Evolutionary conservation across 2,113 vertebrate species (phyloP).

Genomic region (Semnornis frantzii): DNA sequence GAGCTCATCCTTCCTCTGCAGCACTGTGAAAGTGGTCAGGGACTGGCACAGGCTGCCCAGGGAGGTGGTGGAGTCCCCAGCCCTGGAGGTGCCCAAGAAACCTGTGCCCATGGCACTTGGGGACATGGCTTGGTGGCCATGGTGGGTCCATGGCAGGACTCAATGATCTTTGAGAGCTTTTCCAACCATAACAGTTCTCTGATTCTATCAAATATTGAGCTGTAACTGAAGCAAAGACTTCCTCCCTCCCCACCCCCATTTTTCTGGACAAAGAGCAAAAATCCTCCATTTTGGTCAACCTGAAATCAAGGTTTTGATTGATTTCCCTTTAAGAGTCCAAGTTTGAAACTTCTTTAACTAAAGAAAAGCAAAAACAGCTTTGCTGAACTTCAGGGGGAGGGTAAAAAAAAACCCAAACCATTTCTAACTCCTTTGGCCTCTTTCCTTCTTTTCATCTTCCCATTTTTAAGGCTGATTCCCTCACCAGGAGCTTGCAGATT

Average conservation of each 20-base stretch:
- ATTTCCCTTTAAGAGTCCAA: not conserved
- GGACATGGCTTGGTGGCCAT: too few species aligned
- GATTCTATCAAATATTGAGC: too few species aligned
- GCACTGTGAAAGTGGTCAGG: not conserved
- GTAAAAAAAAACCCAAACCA: too few species aligned
- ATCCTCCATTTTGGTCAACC: not conserved
- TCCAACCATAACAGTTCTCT: too few species aligned
- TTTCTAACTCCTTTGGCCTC: not conserved
- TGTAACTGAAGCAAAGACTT: not conserved
- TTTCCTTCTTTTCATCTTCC: not conserved
- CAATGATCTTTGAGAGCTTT: too few species aligned
- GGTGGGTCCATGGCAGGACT: too few species aligned
- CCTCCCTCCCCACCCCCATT: too few species aligned
- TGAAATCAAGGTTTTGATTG: not conserved
- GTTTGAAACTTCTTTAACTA: not conserved
- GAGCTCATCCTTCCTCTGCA: not conserved
- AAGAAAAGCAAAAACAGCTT: not conserved
- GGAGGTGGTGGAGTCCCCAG: too few species aligned
- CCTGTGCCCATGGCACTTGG: too few species aligned
- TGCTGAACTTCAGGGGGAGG: too few species aligned
- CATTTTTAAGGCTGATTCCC: not conserved
- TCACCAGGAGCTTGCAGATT: not conserved
- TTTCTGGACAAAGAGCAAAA: not conserved
- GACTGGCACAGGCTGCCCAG: too few species aligned
- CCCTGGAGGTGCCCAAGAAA: too few species aligned